Conservation (phyloP, 2,113 vertebrate species). For the Embiotoca jacksoni region DNA sequence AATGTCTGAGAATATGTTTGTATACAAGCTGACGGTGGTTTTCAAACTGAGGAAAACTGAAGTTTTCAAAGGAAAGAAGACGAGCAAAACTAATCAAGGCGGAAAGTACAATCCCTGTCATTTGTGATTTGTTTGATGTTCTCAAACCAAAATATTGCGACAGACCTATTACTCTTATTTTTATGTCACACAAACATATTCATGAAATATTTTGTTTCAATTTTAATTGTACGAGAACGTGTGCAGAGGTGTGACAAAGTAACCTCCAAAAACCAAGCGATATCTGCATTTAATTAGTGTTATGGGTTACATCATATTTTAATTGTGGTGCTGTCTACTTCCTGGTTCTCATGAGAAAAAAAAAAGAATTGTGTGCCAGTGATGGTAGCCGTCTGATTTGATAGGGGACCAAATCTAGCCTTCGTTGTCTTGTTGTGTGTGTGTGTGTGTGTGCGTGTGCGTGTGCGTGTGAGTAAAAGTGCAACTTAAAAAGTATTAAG, state of each 20-base stretch:
- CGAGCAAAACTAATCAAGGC: slow-evolving; percentile 23
- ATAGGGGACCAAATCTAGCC: slow-evolving; percentile 58
- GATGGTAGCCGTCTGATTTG: slow-evolving; percentile 28
- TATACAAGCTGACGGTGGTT: slow-evolving; percentile 1
- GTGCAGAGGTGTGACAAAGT: not conserved
- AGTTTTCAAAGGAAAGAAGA: not conserved
- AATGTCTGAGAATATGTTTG: slow-evolving; percentile 6
- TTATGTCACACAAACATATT: not conserved
- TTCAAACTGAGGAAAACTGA: slow-evolving; percentile 3
- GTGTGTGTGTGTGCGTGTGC: not conserved
- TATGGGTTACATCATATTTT: not conserved
- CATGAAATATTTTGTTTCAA: not conserved
- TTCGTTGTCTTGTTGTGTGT: slow-evolving; percentile 30
- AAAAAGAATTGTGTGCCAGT: slow-evolving; percentile 10
- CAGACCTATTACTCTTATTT: not conserved
- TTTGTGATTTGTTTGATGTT: not conserved
- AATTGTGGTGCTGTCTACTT: slow-evolving; percentile 35
- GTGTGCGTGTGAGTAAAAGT: slow-evolving; percentile 12
- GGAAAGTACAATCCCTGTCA: slow-evolving; percentile 12
- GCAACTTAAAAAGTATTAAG: slow-evolving; percentile 61
- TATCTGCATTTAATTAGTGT: not conserved
- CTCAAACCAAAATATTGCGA: not conserved
- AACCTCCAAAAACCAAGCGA: not conserved
- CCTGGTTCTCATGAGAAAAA: slow-evolving; percentile 6
- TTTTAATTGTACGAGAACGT: not conserved